Conservation (phyloP, 2,888 invertebrate genomes). For the Doris montereyensis region DNA sequence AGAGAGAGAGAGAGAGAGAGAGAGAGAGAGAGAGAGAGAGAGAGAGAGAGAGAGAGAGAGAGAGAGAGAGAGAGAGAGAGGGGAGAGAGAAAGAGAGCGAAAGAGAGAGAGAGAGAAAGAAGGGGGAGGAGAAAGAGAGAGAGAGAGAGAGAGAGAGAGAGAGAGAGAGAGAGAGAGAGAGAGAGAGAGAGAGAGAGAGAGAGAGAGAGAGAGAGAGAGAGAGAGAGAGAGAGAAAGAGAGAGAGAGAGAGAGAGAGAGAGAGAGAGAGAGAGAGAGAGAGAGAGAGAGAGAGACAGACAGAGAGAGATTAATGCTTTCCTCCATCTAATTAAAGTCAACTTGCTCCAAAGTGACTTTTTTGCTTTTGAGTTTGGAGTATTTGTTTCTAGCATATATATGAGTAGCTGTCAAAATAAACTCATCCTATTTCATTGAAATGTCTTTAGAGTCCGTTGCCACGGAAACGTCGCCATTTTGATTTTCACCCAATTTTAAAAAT, state of each 20-base stretch:
- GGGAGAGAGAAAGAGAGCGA: no score
- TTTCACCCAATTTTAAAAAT: no score
- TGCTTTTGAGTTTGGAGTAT: not conserved
- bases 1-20: no score
- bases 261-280: not conserved
- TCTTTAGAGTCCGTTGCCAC: no score
- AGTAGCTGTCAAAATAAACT: no score
- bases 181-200: not conserved
- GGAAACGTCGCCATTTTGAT: no score
- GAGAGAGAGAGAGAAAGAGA: slow-evolving; percentile 7
- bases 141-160: no score
- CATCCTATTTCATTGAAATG: not conserved
- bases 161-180: not conserved
- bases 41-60: no score
- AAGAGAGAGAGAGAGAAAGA: no score
- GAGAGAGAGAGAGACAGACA: not conserved
- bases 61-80: no score
- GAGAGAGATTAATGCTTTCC: not conserved
- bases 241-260: not conserved
- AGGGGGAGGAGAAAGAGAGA: no score
- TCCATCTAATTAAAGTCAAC: not conserved
- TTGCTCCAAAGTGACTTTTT: not conserved
- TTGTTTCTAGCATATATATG: not conserved
- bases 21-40: no score
- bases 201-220: not conserved